phyloP scores from a whole-genome alignment of 2,888 invertebrate species.

The Tipula vernalis region DNA sequence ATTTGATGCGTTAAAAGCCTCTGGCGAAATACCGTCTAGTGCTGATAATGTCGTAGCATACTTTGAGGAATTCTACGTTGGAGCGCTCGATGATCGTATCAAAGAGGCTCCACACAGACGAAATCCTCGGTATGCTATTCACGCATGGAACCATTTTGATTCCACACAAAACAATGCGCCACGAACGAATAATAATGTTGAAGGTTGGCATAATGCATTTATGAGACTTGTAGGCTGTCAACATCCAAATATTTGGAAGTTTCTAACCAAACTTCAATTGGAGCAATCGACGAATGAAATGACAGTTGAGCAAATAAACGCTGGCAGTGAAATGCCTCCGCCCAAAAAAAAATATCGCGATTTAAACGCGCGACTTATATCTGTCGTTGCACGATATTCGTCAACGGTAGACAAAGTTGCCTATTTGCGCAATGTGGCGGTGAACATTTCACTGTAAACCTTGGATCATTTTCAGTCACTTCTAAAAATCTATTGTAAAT shows the following conservation, averaged over 20 bases:
- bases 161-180: not conserved
- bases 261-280: no score
- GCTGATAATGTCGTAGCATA: not conserved
- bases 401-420: not conserved
- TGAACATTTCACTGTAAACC: not conserved
- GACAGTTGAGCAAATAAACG: not conserved
- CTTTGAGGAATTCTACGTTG: not conserved
- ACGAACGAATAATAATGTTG: not conserved
- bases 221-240: not conserved
- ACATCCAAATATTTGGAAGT: not conserved
- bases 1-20: no score
- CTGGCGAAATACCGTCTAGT: no score
- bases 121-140: not conserved
- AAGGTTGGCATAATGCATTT: not conserved
- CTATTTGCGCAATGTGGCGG: not conserved
- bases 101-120: not conserved
- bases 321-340: not conserved
- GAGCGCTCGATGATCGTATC: not conserved
- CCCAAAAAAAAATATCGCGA: not conserved
- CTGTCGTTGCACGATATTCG: not conserved
- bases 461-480: not conserved
- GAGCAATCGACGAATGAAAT: no score
- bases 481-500: not conserved
- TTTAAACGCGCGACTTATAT: not conserved
- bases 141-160: not conserved